These are phyloP conservation scores for Euglossa dilemma DNA, from an alignment of 1,140 invertebrate species.

Conservation along the genomic window DNA sequence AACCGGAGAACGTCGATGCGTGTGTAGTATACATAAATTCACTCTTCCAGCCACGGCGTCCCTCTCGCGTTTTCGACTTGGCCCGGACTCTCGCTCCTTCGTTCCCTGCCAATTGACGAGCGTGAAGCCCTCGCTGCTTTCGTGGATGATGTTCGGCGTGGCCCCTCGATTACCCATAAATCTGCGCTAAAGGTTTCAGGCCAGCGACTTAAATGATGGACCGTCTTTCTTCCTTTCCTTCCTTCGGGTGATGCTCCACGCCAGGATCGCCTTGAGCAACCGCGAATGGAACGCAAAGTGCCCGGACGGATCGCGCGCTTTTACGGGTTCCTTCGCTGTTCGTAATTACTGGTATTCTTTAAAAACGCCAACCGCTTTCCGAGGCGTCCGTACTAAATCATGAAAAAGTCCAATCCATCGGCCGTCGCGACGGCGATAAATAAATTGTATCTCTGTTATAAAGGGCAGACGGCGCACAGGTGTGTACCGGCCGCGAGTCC, in stretches of 20 bases:
- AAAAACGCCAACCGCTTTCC: constrained; percentile 53
- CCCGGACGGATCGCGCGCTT: constrained; percentile 56
- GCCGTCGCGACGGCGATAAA: not conserved
- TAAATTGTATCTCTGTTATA: constrained; percentile 6
- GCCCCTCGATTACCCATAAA: constrained; percentile 78
- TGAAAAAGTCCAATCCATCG: constrained; percentile 45
- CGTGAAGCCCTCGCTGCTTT: constrained; percentile 56
- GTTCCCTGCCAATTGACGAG: constrained; percentile 49
- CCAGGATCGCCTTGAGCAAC: constrained; percentile 59
- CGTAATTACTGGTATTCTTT: constrained; percentile 69
- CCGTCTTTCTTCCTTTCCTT: constrained; percentile 64
- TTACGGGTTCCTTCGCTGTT: constrained; percentile 55
- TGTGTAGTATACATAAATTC: constrained; percentile 37
- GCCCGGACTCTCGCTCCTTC: constrained; percentile 3
- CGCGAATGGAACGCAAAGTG: constrained; percentile 69
- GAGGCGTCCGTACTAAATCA: constrained; percentile 60
- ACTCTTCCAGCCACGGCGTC: constrained; percentile 25
- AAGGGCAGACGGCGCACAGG: too few relatives aligned
- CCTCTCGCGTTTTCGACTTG: constrained; percentile 51
- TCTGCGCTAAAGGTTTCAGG: constrained; percentile 73
- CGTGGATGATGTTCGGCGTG: constrained; percentile 72
- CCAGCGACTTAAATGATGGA: constrained; percentile 70
- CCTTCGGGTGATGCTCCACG: constrained; percentile 58
- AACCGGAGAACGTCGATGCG: constrained; percentile 35
- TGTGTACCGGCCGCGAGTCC: not conserved